Percentiles rank a stretch among this genome's conserved stretches.
These are phyloP conservation scores for Daboia siamensis DNA, from an alignment of 2,113 vertebrate species.

Conservation along the genomic window DNA sequence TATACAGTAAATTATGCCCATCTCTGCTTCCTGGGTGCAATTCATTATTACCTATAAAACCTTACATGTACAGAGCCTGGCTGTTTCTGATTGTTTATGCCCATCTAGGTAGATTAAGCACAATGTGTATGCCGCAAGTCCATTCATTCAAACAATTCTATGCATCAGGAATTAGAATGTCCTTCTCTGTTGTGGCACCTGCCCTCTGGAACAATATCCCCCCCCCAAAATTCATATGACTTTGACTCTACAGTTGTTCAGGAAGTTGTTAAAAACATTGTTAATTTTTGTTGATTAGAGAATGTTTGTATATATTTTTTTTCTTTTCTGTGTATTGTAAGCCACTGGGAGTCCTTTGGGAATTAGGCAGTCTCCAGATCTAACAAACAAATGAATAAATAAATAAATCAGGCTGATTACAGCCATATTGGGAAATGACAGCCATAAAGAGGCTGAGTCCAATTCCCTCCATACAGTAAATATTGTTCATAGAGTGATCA, in stretches of 20 bases:
- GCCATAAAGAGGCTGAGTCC: background rate
- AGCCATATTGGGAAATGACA: background rate
- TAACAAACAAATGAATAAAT: background rate
- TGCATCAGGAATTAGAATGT: background rate
- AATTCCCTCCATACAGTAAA: background rate
- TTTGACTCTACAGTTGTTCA: background rate
- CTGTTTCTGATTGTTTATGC: background rate
- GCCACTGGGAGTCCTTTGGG: background rate
- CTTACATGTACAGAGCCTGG: background rate
- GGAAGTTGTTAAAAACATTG: background rate
- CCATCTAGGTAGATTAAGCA: background rate
- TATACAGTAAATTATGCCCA: background rate
- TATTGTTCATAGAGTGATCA: background rate
- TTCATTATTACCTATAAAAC: background rate
- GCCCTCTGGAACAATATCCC: background rate
- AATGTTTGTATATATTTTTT: background rate
- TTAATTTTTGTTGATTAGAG: background rate
- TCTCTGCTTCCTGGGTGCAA: background rate
- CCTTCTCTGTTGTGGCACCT: background rate
- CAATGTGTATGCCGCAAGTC: background rate
- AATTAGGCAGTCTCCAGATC: background rate
- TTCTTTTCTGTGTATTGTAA: background rate
- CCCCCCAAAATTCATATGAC: background rate
- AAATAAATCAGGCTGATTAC: background rate
- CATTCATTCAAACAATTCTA: background rate